Base-by-base conservation (phyloP, 1,140 invertebrate species). In the Ephestia elutella region DNA sequence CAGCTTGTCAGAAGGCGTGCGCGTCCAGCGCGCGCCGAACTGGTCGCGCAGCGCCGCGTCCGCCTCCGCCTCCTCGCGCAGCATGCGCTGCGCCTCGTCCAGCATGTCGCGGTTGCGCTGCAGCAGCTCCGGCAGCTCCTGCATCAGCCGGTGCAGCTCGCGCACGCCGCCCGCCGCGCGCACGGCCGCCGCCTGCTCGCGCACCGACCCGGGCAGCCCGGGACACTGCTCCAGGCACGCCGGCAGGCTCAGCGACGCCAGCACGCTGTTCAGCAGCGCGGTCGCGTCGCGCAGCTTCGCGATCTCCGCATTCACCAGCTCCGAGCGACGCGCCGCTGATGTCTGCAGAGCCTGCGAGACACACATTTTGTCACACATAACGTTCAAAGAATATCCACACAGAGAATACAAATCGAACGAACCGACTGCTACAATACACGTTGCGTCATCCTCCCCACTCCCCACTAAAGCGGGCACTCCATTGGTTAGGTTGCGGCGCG, bases 91-190 rank as follows among this genome's bases (percentile, higher is more conserved):
- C 49, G 95, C 92, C 93, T 99, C 98, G 81, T 98, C 94, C 0
- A 99, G 90, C 65, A 99, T 98, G 87, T 99, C 98, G 59, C 93
- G 93, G 88, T 99, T 99, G 60, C 98, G 91, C 79, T 95, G 94
- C 32, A 99, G 90, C 44, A 98, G 89, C 63, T 96, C 94, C 0
- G 98, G 98, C 49, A 99, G 89, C 77, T 99, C 97, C 63, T 44
- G 38, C 78, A 94, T 91, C 80, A 93, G 86, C 0, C 72, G 89
- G 72, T 91, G 89, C 17, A 95, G 82, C 30, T 88, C 89, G 35
- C 80, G 72, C 57, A 93, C 90, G 28, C 94, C 94, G 77, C 96
- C 96, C 44, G 92, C 91, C 11, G 92, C 86, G 56, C 91, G 90
- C 17, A 98, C 92, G 61, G 90, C 89, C 28, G 90, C 89, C 4